A percentile compares a stretch with the other conserved stretches of the same genome.
phyloP scores from a whole-genome alignment of 2,113 vertebrate genomes.

The Gobio gobio region DNA sequence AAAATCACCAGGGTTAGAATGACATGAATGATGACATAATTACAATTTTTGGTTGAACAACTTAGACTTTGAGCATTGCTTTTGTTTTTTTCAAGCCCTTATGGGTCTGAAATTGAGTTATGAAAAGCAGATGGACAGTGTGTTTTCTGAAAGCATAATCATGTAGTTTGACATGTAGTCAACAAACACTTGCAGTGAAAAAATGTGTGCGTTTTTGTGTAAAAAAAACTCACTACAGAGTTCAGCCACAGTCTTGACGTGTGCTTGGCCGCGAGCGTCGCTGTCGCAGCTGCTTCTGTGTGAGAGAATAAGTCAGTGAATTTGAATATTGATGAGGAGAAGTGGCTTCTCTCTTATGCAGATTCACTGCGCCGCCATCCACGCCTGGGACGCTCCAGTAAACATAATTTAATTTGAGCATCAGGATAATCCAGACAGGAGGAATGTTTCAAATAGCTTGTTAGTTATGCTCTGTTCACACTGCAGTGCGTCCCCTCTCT shows the following conservation, averaged over 20 bases:
- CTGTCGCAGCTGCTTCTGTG: neutral
- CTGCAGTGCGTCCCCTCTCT: constrained; percentile 15
- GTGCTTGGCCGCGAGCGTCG: neutral
- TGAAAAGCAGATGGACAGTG: neutral
- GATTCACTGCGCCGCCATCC: constrained; percentile 45
- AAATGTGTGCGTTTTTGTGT: neutral
- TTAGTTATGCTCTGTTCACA: constrained; percentile 45
- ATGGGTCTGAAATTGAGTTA: neutral
- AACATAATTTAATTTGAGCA: constrained; percentile 68
- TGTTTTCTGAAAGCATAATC: neutral
- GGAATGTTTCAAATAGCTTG: constrained; percentile 50
- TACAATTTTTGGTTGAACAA: neutral
- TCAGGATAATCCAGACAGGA: constrained; percentile 63
- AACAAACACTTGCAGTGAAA: neutral
- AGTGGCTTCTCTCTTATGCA: constrained; percentile 61
- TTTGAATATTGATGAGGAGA: constrained; percentile 73
- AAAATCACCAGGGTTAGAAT: neutral
- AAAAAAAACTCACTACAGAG: neutral
- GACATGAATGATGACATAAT: neutral
- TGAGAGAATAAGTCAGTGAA: constrained; percentile 38
- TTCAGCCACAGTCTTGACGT: neutral
- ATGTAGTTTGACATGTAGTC: neutral
- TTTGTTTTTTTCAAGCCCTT: neutral
- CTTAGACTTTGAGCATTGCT: neutral
- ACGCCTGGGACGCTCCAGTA: constrained; percentile 57